A percentile compares a stretch with the other conserved stretches of the same genome.
phyloP scores from a whole-genome alignment of 2,888 invertebrate genomes.

The Theretra japonica region DNA sequence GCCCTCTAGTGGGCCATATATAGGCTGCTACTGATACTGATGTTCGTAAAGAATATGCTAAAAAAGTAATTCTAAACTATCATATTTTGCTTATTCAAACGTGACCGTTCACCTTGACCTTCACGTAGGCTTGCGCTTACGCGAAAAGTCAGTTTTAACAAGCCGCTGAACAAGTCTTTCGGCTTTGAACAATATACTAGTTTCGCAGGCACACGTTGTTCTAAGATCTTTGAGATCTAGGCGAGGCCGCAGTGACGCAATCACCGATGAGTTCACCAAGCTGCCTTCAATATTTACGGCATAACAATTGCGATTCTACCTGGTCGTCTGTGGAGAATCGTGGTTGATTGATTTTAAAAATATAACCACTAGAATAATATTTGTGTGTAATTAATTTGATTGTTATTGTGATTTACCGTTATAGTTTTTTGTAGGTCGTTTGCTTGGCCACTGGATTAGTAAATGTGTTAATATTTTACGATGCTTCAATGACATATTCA shows the following conservation, averaged over 20 bases:
- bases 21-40: too few species aligned
- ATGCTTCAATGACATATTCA: too few species aligned
- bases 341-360: constrained; percentile 35
- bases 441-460: too few species aligned
- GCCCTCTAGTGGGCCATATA: too few species aligned
- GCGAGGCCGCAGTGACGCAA: constrained; percentile 70
- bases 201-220: constrained; percentile 34
- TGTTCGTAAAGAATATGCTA: too few species aligned
- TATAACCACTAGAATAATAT: not conserved
- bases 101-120: constrained; percentile 28
- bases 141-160: constrained; percentile 1
- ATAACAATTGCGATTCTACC: constrained; percentile 41
- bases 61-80: not conserved
- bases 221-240: constrained; percentile 43
- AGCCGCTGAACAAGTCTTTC: constrained; percentile 2
- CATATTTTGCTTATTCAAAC: not conserved
- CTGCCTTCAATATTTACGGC: constrained; percentile 29
- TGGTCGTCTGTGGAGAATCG: constrained; percentile 34
- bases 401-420: not conserved
- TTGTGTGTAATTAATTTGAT: not conserved
- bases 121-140: constrained; percentile 21
- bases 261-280: constrained; percentile 65
- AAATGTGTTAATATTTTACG: too few species aligned
- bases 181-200: constrained; percentile 31
- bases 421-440: not conserved